Conservation (phyloP, 2,888 invertebrate genomes). For the Rhodophaea formosa region DNA sequence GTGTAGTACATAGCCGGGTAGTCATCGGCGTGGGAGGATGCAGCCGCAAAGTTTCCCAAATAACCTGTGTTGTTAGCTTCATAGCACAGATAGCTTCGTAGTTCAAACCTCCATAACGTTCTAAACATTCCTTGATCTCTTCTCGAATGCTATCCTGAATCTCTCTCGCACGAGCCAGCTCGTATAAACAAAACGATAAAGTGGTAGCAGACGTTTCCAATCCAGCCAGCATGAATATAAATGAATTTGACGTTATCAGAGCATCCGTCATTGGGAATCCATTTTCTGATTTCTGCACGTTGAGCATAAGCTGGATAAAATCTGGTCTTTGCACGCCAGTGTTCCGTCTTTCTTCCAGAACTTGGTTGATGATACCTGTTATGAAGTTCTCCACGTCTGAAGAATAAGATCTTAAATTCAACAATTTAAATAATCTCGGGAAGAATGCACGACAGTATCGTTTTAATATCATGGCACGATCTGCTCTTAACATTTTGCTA, state of each 20-base stretch:
- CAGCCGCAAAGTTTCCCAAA: constrained; percentile 63
- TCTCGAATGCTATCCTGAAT: constrained; percentile 58
- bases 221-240: constrained; percentile 77
- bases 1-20: constrained; percentile 64
- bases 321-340: constrained; percentile 59
- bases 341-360: constrained; percentile 59
- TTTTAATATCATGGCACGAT: constrained; percentile 60
- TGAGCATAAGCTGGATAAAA: constrained; percentile 74
- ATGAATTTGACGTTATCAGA: constrained; percentile 74
- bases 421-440: constrained; percentile 64
- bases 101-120: constrained; percentile 52
- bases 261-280: constrained; percentile 68
- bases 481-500: constrained; percentile 69
- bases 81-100: constrained; percentile 67
- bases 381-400: constrained; percentile 67
- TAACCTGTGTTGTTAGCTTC: constrained; percentile 55
- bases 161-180: constrained; percentile 64
- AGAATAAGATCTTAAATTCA: constrained; percentile 69
- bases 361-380: constrained; percentile 64
- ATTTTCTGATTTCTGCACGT: constrained; percentile 61
- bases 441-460: constrained; percentile 70
- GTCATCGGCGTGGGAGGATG: constrained; percentile 72
- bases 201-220: constrained; percentile 71
- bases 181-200: constrained; percentile 69
- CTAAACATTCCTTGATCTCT: constrained; percentile 60